phyloP scores from a whole-genome alignment of 2,888 invertebrate species.

The Leptothorax acervorum region DNA sequence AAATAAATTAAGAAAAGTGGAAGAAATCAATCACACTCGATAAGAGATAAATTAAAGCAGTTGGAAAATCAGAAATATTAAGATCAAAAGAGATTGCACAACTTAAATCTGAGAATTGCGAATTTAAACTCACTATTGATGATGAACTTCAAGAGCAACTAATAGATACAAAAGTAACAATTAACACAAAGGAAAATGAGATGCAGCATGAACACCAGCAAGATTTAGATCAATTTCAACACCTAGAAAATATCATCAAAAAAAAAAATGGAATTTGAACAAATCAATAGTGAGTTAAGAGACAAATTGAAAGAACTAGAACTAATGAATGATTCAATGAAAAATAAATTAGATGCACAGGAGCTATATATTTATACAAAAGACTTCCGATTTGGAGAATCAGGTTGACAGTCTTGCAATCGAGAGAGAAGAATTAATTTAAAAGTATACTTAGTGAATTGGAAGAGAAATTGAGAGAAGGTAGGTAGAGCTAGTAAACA shows the following conservation, averaged over 20 bases:
- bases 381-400: slow-evolving; percentile 31
- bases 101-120: slow-evolving; percentile 5
- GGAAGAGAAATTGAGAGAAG: slow-evolving; percentile 37
- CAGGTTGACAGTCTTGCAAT: slow-evolving; percentile 32
- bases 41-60: slow-evolving; percentile 30
- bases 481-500: not conserved
- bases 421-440: slow-evolving; percentile 44
- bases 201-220: not conserved
- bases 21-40: slow-evolving; percentile 11
- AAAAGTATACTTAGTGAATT: slow-evolving; percentile 25
- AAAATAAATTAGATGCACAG: too few species aligned
- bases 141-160: slow-evolving; percentile 16
- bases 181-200: not conserved
- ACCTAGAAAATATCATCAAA: slow-evolving; percentile 12
- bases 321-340: too few species aligned
- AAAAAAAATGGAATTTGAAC: slow-evolving; percentile 40
- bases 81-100: slow-evolving; percentile 25
- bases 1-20: not conserved
- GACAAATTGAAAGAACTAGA: slow-evolving; percentile 2
- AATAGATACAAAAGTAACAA: not conserved
- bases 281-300: not conserved
- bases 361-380: too few species aligned
- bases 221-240: slow-evolving; percentile 14
- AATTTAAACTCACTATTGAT: not conserved
- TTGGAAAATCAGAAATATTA: not conserved